Base-by-base conservation (phyloP, 2,113 vertebrate genomes). In the Hemibagrus wyckioides region DNA sequence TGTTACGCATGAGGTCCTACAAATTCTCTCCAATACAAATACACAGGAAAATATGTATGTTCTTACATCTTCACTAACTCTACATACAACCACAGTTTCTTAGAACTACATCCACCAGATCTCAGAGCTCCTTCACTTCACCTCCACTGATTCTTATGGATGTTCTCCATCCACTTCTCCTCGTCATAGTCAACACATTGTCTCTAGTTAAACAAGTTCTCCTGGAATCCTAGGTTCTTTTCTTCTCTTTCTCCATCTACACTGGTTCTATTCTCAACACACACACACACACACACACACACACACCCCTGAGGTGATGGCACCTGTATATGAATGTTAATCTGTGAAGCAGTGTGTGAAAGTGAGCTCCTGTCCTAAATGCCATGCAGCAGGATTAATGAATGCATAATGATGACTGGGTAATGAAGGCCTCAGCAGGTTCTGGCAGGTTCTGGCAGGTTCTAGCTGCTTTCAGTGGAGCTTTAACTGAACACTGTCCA, bases 361-460 rank as follows among this genome's bases (percentile, higher is more conserved):
- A 65, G 6, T 5, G 59, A 67, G 57, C 57, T 30, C 7, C 23
- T 48, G 59, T 33, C 61, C 30, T 39, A 50, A 80, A 86, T 59
- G 84, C 61, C 61, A 80, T 80, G 2, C 39, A 79, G 56, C n/a
- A 50, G 75, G 75, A 79, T 52, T 48, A 61, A 61, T 48, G 71
- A 59, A 33, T 61, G 54, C 39, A 61, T 85, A 65, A 65, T 30
- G 48, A 36, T 4, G 59, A 86, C 11, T 33, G 8, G 48, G 30
- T 80, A 65, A 86, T 59, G 54, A 85, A 83, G 82, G 30, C 82
- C 63, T 69, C 82, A 67, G 44, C 28, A 85, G 56, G 56, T 61
- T 59, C 39, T 79, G 56, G 56, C 82, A 83, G 41, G 41, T 44
- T 44, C 41, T 44, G 52, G 44, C 17, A 85, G 56, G 56, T 61